Evolutionary conservation across 2,888 invertebrate species (phyloP).

Genomic region (Aporophyla nigra): DNA sequence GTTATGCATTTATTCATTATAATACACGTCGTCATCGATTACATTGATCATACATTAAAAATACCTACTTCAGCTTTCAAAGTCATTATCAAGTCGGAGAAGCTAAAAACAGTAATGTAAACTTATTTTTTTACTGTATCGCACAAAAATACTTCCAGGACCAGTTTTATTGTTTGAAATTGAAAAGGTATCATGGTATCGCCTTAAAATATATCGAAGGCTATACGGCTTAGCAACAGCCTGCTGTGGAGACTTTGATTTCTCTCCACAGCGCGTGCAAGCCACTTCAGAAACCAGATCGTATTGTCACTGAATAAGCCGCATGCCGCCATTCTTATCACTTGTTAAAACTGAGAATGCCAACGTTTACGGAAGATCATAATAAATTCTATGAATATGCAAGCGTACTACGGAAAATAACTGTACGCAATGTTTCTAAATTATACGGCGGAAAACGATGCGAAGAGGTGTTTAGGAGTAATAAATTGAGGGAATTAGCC

Average conservation of each 20-base stretch:
- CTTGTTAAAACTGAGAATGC: conserved; percentile 39
- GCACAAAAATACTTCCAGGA: not conserved
- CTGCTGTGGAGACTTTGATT: conserved; percentile 43
- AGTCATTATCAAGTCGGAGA: not conserved
- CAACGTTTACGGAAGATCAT: conserved; percentile 25
- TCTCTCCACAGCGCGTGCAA: conserved; percentile 44
- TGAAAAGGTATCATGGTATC: not conserved
- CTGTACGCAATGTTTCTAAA: conserved; percentile 37
- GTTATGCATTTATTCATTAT: not conserved
- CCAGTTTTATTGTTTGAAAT: conserved; percentile 11
- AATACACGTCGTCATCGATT: not conserved
- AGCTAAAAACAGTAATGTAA: not conserved
- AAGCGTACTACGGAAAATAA: conserved; percentile 36
- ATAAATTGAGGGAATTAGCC: conserved; percentile 24
- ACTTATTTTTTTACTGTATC: not conserved
- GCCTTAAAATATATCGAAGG: conserved; percentile 24
- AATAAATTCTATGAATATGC: conserved; percentile 45
- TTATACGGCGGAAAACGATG: conserved; percentile 30
- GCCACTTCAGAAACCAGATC: conserved; percentile 51
- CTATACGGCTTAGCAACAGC: conserved; percentile 58
- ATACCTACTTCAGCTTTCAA: conserved; percentile 12
- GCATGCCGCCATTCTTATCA: conserved; percentile 40
- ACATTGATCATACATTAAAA: not conserved
- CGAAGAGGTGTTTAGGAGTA: conserved; percentile 23
- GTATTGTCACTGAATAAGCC: conserved; percentile 37